A percentile compares a stretch with the other conserved stretches of the same genome.
These are phyloP conservation scores for Oncorhynchus mykiss DNA, from an alignment of 2,113 vertebrate genomes.

Conservation along the genomic window DNA sequence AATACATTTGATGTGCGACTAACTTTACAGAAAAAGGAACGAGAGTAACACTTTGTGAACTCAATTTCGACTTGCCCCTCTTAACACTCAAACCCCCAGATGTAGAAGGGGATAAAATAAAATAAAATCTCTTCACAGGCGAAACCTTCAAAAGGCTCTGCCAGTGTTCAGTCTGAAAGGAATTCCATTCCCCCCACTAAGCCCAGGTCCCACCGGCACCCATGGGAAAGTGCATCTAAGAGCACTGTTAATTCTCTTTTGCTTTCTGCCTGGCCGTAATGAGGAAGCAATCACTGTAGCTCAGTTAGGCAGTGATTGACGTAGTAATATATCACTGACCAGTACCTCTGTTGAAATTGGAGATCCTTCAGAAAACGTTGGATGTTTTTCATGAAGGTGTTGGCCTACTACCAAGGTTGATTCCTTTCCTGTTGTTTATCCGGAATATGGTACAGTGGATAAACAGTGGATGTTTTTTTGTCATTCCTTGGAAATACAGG, in stretches of 20 bases:
- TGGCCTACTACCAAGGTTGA: too few relatives aligned
- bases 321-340: background rate
- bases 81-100: constrained; percentile 15
- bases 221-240: constrained; percentile 4
- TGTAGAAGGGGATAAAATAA: background rate
- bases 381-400: background rate
- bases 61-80: constrained; percentile 30
- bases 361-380: background rate
- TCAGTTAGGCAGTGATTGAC: background rate
- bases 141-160: constrained; percentile 26
- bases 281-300: background rate
- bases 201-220: constrained; percentile 17
- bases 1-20: constrained; percentile 17
- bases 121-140: background rate
- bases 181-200: constrained; percentile 22
- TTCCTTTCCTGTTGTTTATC: too few relatives aligned
- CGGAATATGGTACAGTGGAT: too few relatives aligned
- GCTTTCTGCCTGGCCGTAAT: background rate
- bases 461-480: too few relatives aligned
- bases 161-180: constrained; percentile 12
- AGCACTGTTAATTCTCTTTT: constrained; percentile 20
- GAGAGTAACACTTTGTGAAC: constrained; percentile 26
- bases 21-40: constrained; percentile 18
- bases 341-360: background rate
- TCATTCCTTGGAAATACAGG: too few relatives aligned